These are phyloP conservation scores for Barypeithes pellucidus DNA, from an alignment of 2,888 invertebrate species.

Conservation along the genomic window DNA sequence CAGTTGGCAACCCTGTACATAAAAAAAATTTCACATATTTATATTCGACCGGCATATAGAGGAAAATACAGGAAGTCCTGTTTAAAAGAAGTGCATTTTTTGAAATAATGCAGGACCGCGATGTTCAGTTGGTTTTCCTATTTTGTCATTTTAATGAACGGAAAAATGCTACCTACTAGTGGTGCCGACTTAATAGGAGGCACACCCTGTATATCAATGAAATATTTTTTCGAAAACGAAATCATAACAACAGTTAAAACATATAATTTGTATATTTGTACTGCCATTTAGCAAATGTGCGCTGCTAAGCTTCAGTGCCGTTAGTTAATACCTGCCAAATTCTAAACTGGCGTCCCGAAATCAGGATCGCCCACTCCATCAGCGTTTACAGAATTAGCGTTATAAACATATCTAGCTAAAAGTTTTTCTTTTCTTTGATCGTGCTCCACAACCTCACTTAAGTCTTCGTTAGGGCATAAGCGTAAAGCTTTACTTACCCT, in stretches of 20 bases:
- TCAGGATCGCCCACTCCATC: slow-evolving; percentile 79
- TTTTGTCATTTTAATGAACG: too few relatives aligned
- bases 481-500: slow-evolving; percentile 69
- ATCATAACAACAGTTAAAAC: background rate
- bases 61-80: too few relatives aligned
- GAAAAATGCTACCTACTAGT: too few relatives aligned
- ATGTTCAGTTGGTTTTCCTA: too few relatives aligned
- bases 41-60: too few relatives aligned
- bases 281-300: slow-evolving; percentile 32
- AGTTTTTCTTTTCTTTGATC: slow-evolving; percentile 69
- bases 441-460: slow-evolving; percentile 61
- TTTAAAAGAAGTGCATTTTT: too few relatives aligned
- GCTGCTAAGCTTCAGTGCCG: slow-evolving; percentile 43
- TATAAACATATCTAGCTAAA: slow-evolving; percentile 70
- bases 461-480: slow-evolving; percentile 68
- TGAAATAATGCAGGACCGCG: too few relatives aligned
- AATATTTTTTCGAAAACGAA: slow-evolving; percentile 1
- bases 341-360: slow-evolving; percentile 79
- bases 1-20: too few relatives aligned
- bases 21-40: too few relatives aligned
- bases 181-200: too few relatives aligned
- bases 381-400: slow-evolving; percentile 68
- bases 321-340: background rate
- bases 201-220: background rate
- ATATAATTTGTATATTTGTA: slow-evolving; percentile 8